These are phyloP conservation scores for Zoroaster sp. DNA, from an alignment of 53 echinoderm and acorn worm genomes.

Conservation along the genomic window DNA sequence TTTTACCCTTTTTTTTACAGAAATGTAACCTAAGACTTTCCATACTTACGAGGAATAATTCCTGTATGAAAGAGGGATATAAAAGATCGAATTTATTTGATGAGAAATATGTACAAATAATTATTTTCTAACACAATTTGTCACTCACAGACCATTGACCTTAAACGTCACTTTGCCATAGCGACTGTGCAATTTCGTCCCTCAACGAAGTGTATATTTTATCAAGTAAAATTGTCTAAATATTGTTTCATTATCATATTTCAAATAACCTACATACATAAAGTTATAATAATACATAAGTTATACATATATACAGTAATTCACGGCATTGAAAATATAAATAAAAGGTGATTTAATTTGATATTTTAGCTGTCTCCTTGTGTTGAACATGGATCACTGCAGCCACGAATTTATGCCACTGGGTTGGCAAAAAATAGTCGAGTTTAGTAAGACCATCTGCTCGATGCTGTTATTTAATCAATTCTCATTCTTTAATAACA, in stretches of 20 bases:
- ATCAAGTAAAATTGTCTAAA: background rate
- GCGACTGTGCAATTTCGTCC: background rate
- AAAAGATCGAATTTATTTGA: background rate
- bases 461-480: too few species aligned
- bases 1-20: background rate
- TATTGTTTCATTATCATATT: background rate
- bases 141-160: background rate
- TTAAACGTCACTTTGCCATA: background rate
- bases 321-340: background rate
- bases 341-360: background rate
- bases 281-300: background rate
- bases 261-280: background rate
- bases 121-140: background rate
- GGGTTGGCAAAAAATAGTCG: background rate
- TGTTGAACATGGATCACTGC: background rate
- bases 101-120: background rate
- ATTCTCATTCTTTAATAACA: too few species aligned
- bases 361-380: background rate
- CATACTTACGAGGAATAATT: background rate
- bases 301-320: background rate
- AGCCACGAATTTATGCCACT: background rate
- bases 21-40: background rate
- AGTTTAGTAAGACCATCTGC: too few species aligned
- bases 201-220: background rate
- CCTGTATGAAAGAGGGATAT: too few species aligned